Percentiles rank a stretch among this genome's conserved stretches.
These are phyloP conservation scores for Tachina lurida DNA, from an alignment of 2,888 invertebrate species.

Conservation along the genomic window DNA sequence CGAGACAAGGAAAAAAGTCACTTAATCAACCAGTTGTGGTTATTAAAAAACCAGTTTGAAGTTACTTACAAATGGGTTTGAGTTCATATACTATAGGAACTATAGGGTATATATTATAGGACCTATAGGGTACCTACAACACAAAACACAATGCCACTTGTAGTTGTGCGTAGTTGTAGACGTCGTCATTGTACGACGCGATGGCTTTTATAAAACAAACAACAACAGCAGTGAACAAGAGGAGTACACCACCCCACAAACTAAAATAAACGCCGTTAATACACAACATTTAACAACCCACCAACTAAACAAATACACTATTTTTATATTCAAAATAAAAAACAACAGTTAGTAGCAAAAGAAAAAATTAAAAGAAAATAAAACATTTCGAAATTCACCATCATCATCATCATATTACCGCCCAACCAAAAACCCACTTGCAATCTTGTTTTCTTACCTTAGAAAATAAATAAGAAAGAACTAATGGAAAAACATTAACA, in stretches of 20 bases:
- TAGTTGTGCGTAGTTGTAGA: conserved; percentile 25
- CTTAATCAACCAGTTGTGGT: no score
- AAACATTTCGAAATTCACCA: conserved; percentile 44
- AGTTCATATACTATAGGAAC: no score
- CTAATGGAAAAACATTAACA: conserved; percentile 63
- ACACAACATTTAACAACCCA: conserved; percentile 34
- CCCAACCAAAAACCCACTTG: neutral
- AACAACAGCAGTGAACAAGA: conserved; percentile 26
- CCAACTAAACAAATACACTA: conserved; percentile 40
- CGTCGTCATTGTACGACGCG: conserved; percentile 22
- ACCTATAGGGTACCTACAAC: no score
- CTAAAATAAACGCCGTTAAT: conserved; percentile 50
- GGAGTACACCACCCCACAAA: conserved; percentile 43
- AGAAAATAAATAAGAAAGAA: conserved; percentile 67
- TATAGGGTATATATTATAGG: no score
- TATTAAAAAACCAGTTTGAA: no score
- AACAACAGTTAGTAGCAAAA: conserved; percentile 1
- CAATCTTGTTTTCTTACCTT: conserved; percentile 50
- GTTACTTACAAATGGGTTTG: no score
- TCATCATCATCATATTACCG: conserved; percentile 5
- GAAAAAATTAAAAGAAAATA: conserved; percentile 10
- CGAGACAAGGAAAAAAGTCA: no score
- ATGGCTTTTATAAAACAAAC: conserved; percentile 40
- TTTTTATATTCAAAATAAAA: conserved; percentile 10
- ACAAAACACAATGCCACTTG: neutral